Percentiles rank a stretch among this genome's conserved stretches.
phyloP scores from a whole-genome alignment of 2,113 vertebrate genomes.

The Cercocebus atys region DNA sequence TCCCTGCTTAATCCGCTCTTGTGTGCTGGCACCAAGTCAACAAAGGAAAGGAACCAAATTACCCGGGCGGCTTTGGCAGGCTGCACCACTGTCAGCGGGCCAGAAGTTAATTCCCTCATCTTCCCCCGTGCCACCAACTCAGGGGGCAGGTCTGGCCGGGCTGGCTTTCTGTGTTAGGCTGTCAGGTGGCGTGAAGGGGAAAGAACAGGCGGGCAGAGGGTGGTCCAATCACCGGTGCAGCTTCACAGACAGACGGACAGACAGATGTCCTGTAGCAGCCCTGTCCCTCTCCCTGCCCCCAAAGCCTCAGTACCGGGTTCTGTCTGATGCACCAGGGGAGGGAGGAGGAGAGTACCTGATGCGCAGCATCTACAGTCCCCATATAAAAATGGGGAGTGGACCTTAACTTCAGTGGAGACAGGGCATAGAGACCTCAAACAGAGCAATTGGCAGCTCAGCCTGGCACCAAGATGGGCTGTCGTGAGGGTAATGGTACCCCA shows the following conservation, averaged over 20 bases:
- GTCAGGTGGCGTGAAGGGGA: slow-evolving; percentile 86
- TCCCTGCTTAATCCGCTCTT: slow-evolving; percentile 94
- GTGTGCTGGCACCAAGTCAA: slow-evolving; percentile 93
- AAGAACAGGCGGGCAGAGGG: slow-evolving; percentile 83
- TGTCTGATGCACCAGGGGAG: background rate
- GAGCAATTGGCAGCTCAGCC: background rate
- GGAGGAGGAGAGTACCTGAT: background rate
- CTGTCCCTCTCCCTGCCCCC: background rate
- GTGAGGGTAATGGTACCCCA: accelerated
- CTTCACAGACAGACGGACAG: slow-evolving; percentile 51
- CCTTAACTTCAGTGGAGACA: background rate
- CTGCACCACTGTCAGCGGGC: slow-evolving; percentile 91
- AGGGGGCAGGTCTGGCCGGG: slow-evolving; percentile 80
- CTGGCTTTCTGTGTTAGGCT: slow-evolving; percentile 86
- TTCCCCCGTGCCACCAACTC: slow-evolving; percentile 88
- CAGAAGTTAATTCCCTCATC: slow-evolving; percentile 96
- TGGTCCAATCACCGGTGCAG: slow-evolving; percentile 76
- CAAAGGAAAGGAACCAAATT: slow-evolving; percentile 96
- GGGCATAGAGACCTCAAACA: background rate
- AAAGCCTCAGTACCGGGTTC: background rate
- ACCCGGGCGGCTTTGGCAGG: slow-evolving; percentile 94
- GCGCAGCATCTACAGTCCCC: background rate
- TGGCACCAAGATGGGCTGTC: background rate
- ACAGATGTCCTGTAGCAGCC: slow-evolving; percentile 1
- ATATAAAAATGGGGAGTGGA: background rate